Conservation (phyloP, 2,797 vertebrate genomes). For the Ciconia nigra region DNA sequence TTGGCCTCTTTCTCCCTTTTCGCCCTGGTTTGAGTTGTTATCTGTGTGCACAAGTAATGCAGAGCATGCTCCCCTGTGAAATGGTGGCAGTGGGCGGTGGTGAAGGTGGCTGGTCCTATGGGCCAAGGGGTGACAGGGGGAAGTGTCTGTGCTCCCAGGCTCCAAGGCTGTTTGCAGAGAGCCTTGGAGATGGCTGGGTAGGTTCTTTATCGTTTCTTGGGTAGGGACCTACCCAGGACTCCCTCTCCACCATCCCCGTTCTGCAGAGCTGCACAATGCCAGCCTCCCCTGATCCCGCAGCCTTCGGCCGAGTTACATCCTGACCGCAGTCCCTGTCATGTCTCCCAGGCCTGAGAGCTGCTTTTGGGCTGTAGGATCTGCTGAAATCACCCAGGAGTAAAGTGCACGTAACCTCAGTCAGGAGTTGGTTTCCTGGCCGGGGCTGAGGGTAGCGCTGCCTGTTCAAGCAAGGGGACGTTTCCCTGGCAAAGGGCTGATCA, state of each 20-base stretch:
- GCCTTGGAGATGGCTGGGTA: not conserved
- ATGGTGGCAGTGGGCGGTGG: not conserved
- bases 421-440: not conserved
- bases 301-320: not conserved
- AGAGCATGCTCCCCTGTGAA: not conserved
- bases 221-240: not conserved
- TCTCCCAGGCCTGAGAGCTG: not conserved
- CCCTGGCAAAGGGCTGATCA: not conserved
- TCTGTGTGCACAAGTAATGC: not conserved
- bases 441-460: not conserved
- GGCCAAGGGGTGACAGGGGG: too few species aligned
- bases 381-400: not conserved
- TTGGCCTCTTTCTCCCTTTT: not conserved
- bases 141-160: not conserved
- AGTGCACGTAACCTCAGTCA: not conserved
- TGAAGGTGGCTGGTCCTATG: not conserved
- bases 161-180: not conserved
- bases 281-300: not conserved
- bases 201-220: not conserved
- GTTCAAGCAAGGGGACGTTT: not conserved
- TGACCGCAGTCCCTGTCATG: not conserved
- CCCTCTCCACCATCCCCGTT: rapidly evolving
- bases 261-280: not conserved
- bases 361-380: not conserved
- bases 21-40: not conserved